phyloP scores from a whole-genome alignment of 2,888 invertebrate genomes.

The Caenorhabditis wallacei region DNA sequence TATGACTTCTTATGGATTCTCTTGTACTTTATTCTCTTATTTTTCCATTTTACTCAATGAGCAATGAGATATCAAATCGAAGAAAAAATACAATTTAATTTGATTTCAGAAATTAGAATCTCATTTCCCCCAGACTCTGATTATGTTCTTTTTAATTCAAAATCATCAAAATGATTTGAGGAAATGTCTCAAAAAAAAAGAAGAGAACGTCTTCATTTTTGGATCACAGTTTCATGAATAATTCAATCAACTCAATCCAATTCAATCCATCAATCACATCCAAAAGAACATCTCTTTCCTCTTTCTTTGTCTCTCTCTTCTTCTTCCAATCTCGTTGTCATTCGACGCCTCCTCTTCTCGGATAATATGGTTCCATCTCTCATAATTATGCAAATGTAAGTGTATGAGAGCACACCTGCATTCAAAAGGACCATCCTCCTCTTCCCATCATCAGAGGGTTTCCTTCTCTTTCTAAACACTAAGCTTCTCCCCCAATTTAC shows the following conservation, averaged over 20 bases:
- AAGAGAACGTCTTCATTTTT: conserved; percentile 2
- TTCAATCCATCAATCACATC: conserved; percentile 54
- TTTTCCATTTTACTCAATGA: not conserved
- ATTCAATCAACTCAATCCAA: conserved; percentile 27
- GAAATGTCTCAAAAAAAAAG: not conserved
- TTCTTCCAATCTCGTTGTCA: conserved; percentile 22
- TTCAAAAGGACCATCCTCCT: conserved; percentile 11
- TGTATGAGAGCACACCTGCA: conserved; percentile 56
- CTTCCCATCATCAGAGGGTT: not conserved
- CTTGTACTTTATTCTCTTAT: not conserved
- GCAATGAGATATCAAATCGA: too few species aligned
- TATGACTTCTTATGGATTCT: not conserved
- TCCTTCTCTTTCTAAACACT: conserved; percentile 1
- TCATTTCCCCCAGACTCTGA: too few species aligned
- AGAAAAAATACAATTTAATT: too few species aligned
- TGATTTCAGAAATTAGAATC: too few species aligned
- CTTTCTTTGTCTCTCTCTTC: conserved; percentile 1
- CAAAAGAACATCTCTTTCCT: conserved; percentile 33
- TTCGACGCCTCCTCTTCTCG: conserved; percentile 22
- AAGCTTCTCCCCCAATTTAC: conserved; percentile 31
- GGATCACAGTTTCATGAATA: conserved; percentile 39
- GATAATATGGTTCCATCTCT: conserved; percentile 55
- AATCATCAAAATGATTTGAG: not conserved
- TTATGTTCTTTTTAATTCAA: not conserved
- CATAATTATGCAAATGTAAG: conserved; percentile 64